Conservation (phyloP, 2,113 vertebrate genomes). For the Cyanoliseus patagonus region DNA sequence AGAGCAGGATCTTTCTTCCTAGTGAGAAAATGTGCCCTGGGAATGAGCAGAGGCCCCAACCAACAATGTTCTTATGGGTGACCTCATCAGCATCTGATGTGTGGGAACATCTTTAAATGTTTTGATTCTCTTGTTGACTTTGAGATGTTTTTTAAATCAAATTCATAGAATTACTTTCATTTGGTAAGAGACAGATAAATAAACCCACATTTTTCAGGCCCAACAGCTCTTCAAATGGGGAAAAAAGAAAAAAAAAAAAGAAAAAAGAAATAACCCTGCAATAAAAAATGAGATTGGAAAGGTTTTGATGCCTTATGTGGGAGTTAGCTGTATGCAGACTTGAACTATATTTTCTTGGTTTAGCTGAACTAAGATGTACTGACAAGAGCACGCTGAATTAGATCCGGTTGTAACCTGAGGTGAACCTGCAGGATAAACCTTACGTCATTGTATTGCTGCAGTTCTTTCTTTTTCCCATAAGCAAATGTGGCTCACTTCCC, state of each 20-base stretch:
- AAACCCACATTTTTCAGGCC: neutral
- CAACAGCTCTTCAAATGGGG: neutral
- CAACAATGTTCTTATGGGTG: neutral
- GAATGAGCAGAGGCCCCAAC: neutral
- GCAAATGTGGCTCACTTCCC: constrained; percentile 36
- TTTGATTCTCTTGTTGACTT: neutral
- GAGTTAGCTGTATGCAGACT: constrained; percentile 41
- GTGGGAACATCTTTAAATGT: neutral
- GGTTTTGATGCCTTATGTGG: constrained; percentile 34
- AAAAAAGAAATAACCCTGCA: neutral
- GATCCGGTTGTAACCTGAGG: constrained; percentile 60
- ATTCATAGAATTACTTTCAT: neutral
- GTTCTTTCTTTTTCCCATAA: neutral
- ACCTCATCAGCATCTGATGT: neutral
- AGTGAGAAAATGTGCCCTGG: neutral
- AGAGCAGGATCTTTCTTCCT: neutral
- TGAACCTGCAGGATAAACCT: constrained; percentile 65
- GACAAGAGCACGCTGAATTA: constrained; percentile 62
- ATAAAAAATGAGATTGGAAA: constrained; percentile 29
- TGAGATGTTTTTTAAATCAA: neutral
- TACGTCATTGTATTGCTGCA: constrained; percentile 38
- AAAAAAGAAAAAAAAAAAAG: too few relatives aligned
- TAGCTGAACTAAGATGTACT: constrained; percentile 63
- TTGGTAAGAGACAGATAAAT: constrained; percentile 20
- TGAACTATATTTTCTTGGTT: constrained; percentile 53